A percentile compares a stretch with the other conserved stretches of the same genome.
These are phyloP conservation scores for Rhea americana DNA, from an alignment of 2,113 vertebrate genomes.

Conservation along the genomic window DNA sequence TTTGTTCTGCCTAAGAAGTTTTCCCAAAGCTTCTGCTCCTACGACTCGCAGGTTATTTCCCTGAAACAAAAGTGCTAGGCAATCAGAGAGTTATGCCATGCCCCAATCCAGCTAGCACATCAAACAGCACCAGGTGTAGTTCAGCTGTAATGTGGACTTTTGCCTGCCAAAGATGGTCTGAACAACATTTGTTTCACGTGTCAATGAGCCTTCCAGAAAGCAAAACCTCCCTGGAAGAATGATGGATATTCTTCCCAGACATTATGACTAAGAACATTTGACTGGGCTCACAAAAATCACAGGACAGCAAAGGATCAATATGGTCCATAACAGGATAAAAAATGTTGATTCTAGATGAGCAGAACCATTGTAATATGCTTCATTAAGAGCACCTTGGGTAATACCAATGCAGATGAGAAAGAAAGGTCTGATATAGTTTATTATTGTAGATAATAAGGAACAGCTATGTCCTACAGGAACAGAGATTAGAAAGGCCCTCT, in stretches of 20 bases:
- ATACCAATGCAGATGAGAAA: background rate
- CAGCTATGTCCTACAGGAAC: rapidly evolving
- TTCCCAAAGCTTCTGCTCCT: conserved; percentile 87
- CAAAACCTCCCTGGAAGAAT: rapidly evolving
- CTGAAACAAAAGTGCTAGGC: conserved; percentile 68
- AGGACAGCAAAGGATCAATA: background rate
- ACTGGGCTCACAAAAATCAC: background rate
- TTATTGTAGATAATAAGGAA: background rate
- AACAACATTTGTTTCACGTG: rapidly evolving
- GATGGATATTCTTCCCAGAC: background rate
- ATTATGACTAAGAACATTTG: background rate
- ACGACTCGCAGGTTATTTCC: conserved; percentile 89
- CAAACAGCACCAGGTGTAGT: background rate
- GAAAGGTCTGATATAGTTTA: background rate
- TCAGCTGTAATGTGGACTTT: rapidly evolving
- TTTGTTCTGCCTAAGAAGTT: conserved; percentile 86
- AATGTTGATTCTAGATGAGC: background rate
- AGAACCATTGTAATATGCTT: background rate
- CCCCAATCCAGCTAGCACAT: background rate
- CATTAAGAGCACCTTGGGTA: background rate
- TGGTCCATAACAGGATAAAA: rapidly evolving
- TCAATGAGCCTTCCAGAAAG: background rate
- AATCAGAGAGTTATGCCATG: background rate
- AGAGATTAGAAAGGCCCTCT: background rate
- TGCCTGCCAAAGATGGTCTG: background rate